Evolutionary conservation across 2,888 invertebrate species (phyloP).

Genomic region (Xanthostigma xanthostigma): DNA sequence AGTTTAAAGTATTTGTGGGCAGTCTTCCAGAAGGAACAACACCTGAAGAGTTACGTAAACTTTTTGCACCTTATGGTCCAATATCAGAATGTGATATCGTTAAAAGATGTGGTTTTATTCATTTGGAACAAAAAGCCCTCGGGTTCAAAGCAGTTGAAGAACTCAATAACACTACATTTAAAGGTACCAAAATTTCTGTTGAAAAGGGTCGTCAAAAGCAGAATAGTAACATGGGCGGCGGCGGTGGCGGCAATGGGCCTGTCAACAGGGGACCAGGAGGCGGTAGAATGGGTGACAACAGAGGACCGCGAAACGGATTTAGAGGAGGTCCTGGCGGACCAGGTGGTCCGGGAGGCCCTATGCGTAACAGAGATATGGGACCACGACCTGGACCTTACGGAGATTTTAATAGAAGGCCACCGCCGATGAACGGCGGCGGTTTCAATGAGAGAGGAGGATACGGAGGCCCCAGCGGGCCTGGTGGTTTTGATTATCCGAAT

Average conservation of each 20-base stretch:
- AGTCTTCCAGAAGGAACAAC: constrained; percentile 76
- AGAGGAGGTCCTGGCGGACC: constrained; percentile 30
- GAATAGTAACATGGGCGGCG: constrained; percentile 39
- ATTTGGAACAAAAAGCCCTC: constrained; percentile 71
- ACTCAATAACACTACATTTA: constrained; percentile 66
- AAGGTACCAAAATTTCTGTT: constrained; percentile 71
- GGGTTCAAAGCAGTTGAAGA: constrained; percentile 69
- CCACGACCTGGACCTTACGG: constrained; percentile 15
- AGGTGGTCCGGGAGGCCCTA: constrained; percentile 20
- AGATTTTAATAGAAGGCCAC: not conserved
- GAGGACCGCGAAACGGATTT: constrained; percentile 34
- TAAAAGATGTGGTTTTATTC: constrained; percentile 88
- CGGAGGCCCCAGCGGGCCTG: not conserved
- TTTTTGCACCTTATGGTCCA: constrained; percentile 74
- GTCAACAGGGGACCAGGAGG: constrained; percentile 18
- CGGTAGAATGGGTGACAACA: constrained; percentile 37
- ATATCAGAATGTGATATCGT: constrained; percentile 91
- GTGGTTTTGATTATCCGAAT: not conserved
- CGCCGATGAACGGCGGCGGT: constrained; percentile 1
- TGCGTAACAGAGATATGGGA: constrained; percentile 9
- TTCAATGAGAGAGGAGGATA: not conserved
- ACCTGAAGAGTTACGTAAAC: constrained; percentile 61
- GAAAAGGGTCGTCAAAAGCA: constrained; percentile 70
- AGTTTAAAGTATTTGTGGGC: constrained; percentile 76
- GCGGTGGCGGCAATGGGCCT: constrained; percentile 30